Evolutionary conservation across 92 coral and sea anemone genomes (phyloP), one percentile per base, ranked within the genome.

Genomic region (Micromussa lordhowensis): DNA sequence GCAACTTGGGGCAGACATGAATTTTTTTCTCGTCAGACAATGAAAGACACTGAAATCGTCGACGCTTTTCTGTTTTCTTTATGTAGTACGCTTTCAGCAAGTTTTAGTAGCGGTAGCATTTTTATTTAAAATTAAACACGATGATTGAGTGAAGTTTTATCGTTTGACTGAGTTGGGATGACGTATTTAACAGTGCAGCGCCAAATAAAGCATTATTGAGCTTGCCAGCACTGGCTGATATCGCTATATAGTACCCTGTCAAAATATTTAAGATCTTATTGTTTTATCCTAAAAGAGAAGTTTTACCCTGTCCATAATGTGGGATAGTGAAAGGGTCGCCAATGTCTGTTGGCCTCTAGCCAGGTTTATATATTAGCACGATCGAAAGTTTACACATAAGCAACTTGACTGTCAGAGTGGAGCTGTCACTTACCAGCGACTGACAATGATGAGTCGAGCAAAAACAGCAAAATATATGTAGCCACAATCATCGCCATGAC

Each of bases 381-480:
- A 80, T 48, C 49, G 35, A 55, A 35, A 28, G 32, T 32, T 66
- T 35, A 63, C 61, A n/a, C 0, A 16, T 12, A 73, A 11, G 28
- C n/a, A 75, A 61, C 19, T 14, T 72, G 71, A 40, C 48, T 13
- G 55, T 26, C 32, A 10, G 24, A 19, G 71, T 29, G 38, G 16
- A 28, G 58, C 17, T 80, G 51, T 32, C 83, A n/a, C 88, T 75
- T 35, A 84, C 88, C 88, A 55, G 71, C 80, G 15, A 75, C 70
- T 18, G 81, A 24, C 36, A 57, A 29, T 17, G 81, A 84, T 8
- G 57, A 84, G 30, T 77, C 73, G 29, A 84, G 12, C 17, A 84
- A 35, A 55, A 26, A 84, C 81, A 84, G 57, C 81, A 75, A 26
- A 68, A 84, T 1, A 58, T 57, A 75, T 6, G 79, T n/a, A 54